Percentiles rank a stretch among this genome's conserved stretches.
Evolutionary conservation across 2,113 vertebrate species (phyloP).

Genomic region (Bubo bubo): DNA sequence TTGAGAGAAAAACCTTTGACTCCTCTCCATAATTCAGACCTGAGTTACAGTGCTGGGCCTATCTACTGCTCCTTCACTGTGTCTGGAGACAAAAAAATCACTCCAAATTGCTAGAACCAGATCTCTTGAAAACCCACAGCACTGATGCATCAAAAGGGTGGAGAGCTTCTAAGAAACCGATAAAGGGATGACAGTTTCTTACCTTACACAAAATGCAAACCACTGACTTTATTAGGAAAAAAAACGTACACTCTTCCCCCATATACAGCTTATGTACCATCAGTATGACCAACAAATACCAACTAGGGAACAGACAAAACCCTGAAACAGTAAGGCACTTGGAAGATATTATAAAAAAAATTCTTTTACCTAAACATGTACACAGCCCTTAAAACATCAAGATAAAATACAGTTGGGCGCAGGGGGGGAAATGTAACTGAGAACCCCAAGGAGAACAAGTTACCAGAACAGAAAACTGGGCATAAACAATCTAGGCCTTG

Average conservation of each 20-base stretch:
- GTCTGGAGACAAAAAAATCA: neutral
- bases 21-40: neutral
- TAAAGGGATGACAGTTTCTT: neutral
- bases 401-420: neutral
- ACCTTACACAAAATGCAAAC: neutral
- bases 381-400: neutral
- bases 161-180: neutral
- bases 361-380: neutral
- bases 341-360: neutral
- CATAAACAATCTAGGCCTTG: neutral
- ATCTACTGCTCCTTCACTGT: neutral
- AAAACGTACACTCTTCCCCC: neutral
- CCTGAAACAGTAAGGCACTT: neutral
- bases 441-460: neutral
- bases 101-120: neutral
- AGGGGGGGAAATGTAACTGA: no score
- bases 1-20: neutral
- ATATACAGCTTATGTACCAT: neutral
- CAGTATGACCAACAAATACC: neutral
- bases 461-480: neutral
- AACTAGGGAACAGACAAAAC: neutral
- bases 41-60: neutral
- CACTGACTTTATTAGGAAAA: neutral
- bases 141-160: neutral
- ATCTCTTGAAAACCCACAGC: neutral